Evolutionary conservation across 2,888 invertebrate species (phyloP).

Genomic region (Acrobasis consociella): DNA sequence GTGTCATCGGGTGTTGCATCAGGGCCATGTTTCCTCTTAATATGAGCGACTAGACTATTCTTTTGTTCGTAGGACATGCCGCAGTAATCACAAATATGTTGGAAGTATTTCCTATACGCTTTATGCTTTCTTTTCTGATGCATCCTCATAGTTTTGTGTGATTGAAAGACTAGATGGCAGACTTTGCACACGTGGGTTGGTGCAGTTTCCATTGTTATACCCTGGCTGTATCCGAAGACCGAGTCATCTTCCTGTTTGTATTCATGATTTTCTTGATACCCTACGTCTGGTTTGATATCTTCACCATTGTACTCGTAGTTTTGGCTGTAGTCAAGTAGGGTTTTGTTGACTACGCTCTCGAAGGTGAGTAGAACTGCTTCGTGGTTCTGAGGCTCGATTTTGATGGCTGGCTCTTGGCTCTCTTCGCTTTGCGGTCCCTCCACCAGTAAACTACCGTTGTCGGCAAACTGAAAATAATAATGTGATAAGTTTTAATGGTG

Average conservation of each 20-base stretch:
- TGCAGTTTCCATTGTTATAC: constrained; percentile 27
- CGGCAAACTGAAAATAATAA: constrained; percentile 55
- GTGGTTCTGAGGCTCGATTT: constrained; percentile 57
- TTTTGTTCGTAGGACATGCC: constrained; percentile 71
- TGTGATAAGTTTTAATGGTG: too few species aligned
- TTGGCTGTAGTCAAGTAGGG: constrained; percentile 5
- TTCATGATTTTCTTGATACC: constrained; percentile 34
- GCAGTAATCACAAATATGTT: constrained; percentile 67
- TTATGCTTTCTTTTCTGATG: constrained; percentile 71
- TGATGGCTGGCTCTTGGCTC: constrained; percentile 45
- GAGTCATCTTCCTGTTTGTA: constrained; percentile 44
- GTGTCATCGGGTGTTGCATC: constrained; percentile 54
- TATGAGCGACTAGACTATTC: constrained; percentile 68
- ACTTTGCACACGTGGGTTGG: constrained; percentile 59
- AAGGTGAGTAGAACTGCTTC: constrained; percentile 67
- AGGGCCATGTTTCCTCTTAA: constrained; percentile 68
- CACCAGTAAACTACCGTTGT: constrained; percentile 51
- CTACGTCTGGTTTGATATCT: constrained; percentile 42
- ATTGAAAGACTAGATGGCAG: constrained; percentile 71
- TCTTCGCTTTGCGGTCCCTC: constrained; percentile 45
- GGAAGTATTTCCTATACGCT: constrained; percentile 55
- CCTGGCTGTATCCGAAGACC: constrained; percentile 35
- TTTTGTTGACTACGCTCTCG: constrained; percentile 56
- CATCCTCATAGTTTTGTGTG: constrained; percentile 59
- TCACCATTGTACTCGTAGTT: not conserved